These are phyloP conservation scores for Pimephales promelas DNA, from an alignment of 2,113 vertebrate genomes.

Conservation along the genomic window DNA sequence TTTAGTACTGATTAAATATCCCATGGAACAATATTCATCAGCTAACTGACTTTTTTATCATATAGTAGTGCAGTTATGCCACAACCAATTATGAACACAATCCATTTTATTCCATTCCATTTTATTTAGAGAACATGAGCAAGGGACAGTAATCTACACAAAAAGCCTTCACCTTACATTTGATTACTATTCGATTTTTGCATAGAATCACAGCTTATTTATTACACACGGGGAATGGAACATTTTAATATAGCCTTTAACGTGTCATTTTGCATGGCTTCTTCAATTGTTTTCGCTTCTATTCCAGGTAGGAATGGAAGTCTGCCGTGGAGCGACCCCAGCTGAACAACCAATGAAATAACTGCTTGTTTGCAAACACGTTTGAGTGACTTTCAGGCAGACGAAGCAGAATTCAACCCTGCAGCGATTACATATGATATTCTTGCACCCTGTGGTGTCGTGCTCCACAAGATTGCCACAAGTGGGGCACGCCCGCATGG, in stretches of 20 bases:
- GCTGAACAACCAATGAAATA: slow-evolving; percentile 66
- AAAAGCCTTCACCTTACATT: background rate
- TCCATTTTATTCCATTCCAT: background rate
- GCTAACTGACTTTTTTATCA: background rate
- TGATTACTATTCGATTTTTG: background rate
- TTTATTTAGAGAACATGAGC: background rate
- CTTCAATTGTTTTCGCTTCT: slow-evolving; percentile 39
- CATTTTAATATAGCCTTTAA: background rate
- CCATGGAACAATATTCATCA: background rate
- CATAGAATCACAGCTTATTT: no score
- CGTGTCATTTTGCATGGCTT: background rate
- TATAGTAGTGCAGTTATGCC: background rate
- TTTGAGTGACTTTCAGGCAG: slow-evolving; percentile 69
- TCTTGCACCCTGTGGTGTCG: slow-evolving; percentile 73
- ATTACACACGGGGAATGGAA: background rate
- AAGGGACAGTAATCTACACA: background rate
- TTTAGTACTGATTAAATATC: background rate
- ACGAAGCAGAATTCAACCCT: slow-evolving; percentile 76
- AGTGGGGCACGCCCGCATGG: slow-evolving; percentile 74
- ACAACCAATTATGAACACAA: background rate
- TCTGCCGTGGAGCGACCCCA: slow-evolving; percentile 72
- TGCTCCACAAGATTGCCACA: slow-evolving; percentile 73
- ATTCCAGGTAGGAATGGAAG: slow-evolving; percentile 68
- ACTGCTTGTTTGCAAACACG: slow-evolving; percentile 60
- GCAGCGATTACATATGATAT: slow-evolving; percentile 74